Evolutionary conservation across 2,113 vertebrate species (phyloP), one percentile per base, ranked within the genome.

Genomic region (Camelus dromedarius): DNA sequence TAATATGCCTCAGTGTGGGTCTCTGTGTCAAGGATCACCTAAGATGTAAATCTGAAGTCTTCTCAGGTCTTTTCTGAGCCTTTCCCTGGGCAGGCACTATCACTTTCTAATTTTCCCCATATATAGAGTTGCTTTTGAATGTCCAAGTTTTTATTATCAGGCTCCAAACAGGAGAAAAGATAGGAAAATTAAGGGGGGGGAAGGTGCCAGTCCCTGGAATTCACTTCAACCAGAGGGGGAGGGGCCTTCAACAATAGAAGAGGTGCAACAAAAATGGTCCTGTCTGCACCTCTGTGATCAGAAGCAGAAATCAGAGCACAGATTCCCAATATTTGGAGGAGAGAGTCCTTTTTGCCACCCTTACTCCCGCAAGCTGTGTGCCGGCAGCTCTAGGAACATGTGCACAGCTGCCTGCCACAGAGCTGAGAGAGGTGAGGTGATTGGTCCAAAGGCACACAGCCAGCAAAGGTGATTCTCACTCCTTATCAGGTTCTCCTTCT

Each of bases 1-100:
- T 58, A 81, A 81, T 35, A 38, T 70, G 54, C 48, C 26, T 58
- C 28, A 18, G 0, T 46, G 50, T 69, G 28, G 19, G 9, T 26
- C 84, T 64, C 84, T 89, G 46, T 81, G 76, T 86, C 77, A 35
- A 89, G 26, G n/a, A 94, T 81, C 85, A 73, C 66, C n/a, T 73
- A 35, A n/a, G 15, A n/a, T 42, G 3, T 72, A 64, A 89, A 64
- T 46, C 64, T 94, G 64, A 72, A 18, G 28, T n/a, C 20, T 52
- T 73, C 84, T 89, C 28, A 8, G 18, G 26, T 88, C 46, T 88
- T 88, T 52, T 52, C 56, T 72, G 19, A 52, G 54, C 26, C 26
- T 88, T 88, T 72, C 26, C 52, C 46, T 52, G 42, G 24, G 30
- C 58, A 89, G 10, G 11, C 24, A 76, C 56, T 50, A 64, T 76